Conservation (phyloP, 2,113 vertebrate species). For the Herpetotheres cachinnans region DNA sequence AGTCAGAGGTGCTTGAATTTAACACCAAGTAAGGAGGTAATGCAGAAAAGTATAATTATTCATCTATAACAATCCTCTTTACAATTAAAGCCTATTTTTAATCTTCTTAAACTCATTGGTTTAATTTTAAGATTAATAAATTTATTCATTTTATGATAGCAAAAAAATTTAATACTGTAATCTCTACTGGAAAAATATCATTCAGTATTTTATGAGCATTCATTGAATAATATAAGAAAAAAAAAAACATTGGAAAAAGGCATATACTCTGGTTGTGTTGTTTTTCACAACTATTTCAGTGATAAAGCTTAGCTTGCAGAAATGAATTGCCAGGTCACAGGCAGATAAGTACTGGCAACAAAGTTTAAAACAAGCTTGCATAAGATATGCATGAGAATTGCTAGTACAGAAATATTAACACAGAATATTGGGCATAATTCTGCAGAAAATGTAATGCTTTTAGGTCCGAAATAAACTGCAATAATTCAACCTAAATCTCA, state of each 20-base stretch:
- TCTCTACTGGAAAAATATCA: background rate
- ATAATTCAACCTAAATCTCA: background rate
- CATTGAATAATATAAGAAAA: background rate
- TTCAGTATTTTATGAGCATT: background rate
- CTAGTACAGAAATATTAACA: background rate
- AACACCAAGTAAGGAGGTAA: background rate
- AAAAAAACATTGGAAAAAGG: background rate
- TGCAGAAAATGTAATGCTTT: background rate
- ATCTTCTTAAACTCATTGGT: background rate
- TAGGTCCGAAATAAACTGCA: background rate
- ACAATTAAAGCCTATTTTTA: background rate
- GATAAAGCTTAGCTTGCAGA: background rate
- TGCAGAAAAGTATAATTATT: background rate
- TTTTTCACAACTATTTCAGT: background rate
- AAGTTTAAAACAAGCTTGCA: background rate
- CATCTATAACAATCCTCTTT: background rate
- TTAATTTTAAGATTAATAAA: constrained; percentile 4
- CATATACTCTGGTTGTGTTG: background rate
- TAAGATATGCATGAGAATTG: background rate
- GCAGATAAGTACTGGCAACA: background rate
- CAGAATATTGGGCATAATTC: background rate
- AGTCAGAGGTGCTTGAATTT: background rate
- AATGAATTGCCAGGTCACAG: background rate
- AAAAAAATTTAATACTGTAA: background rate
- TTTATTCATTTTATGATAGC: background rate